Evolutionary conservation across 2,797 vertebrate genomes (phyloP).

Genomic region (Eulemur albifrons): DNA sequence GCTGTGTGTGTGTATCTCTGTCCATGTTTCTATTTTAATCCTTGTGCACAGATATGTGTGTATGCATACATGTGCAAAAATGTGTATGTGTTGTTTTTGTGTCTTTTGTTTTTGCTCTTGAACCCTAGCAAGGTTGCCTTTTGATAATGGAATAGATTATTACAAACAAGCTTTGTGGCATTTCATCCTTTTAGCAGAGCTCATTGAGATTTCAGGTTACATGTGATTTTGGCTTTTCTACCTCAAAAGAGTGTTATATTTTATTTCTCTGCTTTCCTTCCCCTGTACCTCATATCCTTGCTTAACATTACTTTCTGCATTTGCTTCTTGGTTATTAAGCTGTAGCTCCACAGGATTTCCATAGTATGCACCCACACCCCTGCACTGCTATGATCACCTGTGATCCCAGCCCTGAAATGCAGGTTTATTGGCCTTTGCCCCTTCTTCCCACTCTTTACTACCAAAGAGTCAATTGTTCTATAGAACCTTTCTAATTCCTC

Average conservation of each 20-base stretch:
- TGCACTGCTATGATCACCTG: neutral
- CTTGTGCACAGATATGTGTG: neutral
- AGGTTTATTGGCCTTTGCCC: slow-evolving; percentile 4
- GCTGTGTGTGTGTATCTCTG: neutral
- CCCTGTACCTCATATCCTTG: neutral
- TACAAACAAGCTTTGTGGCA: neutral
- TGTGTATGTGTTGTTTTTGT: neutral
- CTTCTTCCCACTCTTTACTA: slow-evolving; percentile 15
- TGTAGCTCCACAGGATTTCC: neutral
- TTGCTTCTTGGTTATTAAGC: slow-evolving; percentile 27
- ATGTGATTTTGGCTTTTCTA: neutral
- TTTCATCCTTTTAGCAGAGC: slow-evolving; percentile 23
- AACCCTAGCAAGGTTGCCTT: neutral
- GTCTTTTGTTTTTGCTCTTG: slow-evolving; percentile 7
- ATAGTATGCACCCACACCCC: neutral
- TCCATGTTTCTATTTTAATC: slow-evolving; percentile 20
- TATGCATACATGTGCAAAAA: neutral
- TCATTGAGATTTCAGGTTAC: slow-evolving; percentile 20
- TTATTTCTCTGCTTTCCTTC: slow-evolving; percentile 37
- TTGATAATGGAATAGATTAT: slow-evolving; percentile 27
- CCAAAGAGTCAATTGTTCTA: neutral
- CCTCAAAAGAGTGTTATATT: neutral
- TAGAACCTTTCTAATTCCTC: slow-evolving; percentile 36
- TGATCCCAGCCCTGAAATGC: neutral
- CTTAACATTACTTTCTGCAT: slow-evolving; percentile 34